phyloP scores from a whole-genome alignment of 2,888 invertebrate species.

The Pollenia labialis region DNA sequence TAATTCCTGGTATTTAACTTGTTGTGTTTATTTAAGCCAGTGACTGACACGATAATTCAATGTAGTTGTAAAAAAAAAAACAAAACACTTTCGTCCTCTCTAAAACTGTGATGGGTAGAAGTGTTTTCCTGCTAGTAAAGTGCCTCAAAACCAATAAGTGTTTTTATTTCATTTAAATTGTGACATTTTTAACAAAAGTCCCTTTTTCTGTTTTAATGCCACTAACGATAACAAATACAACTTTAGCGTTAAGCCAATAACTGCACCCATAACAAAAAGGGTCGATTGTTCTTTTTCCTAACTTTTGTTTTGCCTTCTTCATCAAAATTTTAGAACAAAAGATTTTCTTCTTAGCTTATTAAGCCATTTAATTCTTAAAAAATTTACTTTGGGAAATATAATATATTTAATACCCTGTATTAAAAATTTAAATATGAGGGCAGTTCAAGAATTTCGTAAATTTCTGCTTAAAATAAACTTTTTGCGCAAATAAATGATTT shows the following conservation, averaged over 20 bases:
- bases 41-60: constrained; percentile 21
- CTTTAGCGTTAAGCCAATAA: neutral
- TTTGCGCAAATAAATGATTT: too few species aligned
- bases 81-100: neutral
- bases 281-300: neutral
- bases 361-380: constrained; percentile 6
- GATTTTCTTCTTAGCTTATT: neutral
- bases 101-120: too few species aligned
- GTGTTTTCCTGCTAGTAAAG: too few species aligned
- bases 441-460: too few species aligned
- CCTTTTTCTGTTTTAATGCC: neutral
- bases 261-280: constrained; percentile 8
- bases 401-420: too few species aligned
- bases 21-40: constrained; percentile 32
- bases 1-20: constrained; percentile 25
- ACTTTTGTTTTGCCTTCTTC: neutral
- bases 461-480: too few species aligned
- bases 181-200: neutral
- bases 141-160: too few species aligned
- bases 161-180: constrained; percentile 7
- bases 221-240: neutral
- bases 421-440: too few species aligned
- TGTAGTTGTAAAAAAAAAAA: constrained; percentile 6
- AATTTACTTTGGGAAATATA: neutral
- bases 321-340: neutral